Conservation (phyloP, 2,888 invertebrate genomes). For the Amphimallon solstitiale region DNA sequence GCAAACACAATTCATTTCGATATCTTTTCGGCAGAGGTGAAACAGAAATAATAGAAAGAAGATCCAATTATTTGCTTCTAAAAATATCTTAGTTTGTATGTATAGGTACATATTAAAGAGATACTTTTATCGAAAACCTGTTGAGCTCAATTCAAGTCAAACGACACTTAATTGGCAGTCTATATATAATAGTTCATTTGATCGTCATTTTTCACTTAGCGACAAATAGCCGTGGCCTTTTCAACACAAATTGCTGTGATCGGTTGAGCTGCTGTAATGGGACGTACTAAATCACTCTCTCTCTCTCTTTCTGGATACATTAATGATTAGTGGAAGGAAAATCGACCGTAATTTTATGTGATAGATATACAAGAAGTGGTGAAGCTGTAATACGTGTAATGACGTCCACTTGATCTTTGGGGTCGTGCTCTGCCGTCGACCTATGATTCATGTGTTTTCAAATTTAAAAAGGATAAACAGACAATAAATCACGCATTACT, state of each 20-base stretch:
- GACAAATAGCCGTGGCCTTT: conserved; percentile 29
- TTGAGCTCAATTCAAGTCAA: conserved; percentile 12
- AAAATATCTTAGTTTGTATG: too few species aligned
- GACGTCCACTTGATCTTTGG: conserved; percentile 57
- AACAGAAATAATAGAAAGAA: too few species aligned
- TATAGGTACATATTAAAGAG: too few species aligned
- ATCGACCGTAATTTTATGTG: conserved; percentile 43
- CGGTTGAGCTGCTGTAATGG: conserved; percentile 27
- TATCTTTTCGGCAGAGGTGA: too few species aligned
- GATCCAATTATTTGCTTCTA: too few species aligned
- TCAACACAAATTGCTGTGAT: conserved; percentile 33
- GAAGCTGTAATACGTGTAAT: conserved; percentile 46
- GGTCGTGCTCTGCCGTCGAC: conserved; percentile 54
- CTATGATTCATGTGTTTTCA: conserved; percentile 52
- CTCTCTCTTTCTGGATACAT: conserved; percentile 22
- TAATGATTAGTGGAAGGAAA: conserved; percentile 43
- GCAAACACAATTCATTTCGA: too few species aligned
- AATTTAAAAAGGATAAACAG: background rate
- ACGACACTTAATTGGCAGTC: conserved; percentile 23
- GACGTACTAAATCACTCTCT: conserved; percentile 29
- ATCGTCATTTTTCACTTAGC: conserved; percentile 30
- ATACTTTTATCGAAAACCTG: too few species aligned
- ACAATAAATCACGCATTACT: background rate
- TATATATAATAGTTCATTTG: conserved; percentile 22
- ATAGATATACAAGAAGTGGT: conserved; percentile 38